These are phyloP conservation scores for Ctenopoma kingsleyae DNA, from an alignment of 2,797 vertebrate genomes.

Conservation along the genomic window DNA sequence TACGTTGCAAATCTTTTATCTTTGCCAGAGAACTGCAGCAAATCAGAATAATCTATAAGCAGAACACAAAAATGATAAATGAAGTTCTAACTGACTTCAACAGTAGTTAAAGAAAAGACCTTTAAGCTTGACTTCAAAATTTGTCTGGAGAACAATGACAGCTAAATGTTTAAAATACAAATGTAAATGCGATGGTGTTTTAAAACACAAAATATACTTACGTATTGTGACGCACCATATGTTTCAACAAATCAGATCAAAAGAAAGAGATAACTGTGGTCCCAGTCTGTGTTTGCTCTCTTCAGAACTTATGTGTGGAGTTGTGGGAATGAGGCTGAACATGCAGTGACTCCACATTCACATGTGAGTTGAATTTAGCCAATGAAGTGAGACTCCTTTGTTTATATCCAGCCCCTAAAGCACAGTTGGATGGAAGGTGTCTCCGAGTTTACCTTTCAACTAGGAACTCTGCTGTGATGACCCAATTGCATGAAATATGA, in stretches of 20 bases:
- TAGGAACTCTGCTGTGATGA: neutral
- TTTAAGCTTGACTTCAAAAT: neutral
- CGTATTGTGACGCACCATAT: slow-evolving; percentile 10
- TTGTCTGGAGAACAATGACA: neutral
- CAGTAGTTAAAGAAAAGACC: neutral
- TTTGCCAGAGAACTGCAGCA: neutral
- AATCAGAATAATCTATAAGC: slow-evolving; percentile 27
- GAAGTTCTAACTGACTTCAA: neutral
- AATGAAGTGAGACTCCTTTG: slow-evolving; percentile 32
- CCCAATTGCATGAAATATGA: neutral
- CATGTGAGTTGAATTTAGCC: slow-evolving; percentile 27
- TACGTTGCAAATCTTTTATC: neutral
- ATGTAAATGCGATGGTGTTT: neutral
- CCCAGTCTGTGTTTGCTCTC: slow-evolving; percentile 19
- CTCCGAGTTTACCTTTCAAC: slow-evolving; percentile 4
- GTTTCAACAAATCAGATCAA: slow-evolving; percentile 4
- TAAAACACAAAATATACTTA: slow-evolving; percentile 41
- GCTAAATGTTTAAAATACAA: neutral
- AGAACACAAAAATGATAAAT: slow-evolving; percentile 8
- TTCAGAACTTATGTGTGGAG: slow-evolving; percentile 18
- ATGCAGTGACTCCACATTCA: slow-evolving; percentile 4
- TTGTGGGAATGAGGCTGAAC: slow-evolving; percentile 30
- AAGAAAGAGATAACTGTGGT: neutral
- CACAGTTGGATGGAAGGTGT: neutral
- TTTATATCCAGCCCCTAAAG: slow-evolving; percentile 36